Percentiles rank a stretch among this genome's conserved stretches.
Conservation (phyloP, 1,140 invertebrate species). For the Mamestra configurata region DNA sequence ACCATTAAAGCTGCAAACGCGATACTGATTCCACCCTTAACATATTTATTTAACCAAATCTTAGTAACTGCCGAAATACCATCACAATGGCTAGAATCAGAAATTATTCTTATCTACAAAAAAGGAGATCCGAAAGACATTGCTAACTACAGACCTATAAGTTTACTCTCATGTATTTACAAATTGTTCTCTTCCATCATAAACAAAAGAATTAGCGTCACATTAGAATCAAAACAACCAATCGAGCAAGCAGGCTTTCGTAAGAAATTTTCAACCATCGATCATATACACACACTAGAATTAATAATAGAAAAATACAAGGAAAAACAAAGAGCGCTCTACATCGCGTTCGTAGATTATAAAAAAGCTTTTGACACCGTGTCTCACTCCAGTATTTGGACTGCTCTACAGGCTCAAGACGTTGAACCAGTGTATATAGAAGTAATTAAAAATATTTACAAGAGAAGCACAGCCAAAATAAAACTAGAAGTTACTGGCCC, state of each 20-base stretch:
- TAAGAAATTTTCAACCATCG: background rate
- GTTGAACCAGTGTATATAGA: too few relatives aligned
- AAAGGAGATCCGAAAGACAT: constrained; percentile 10
- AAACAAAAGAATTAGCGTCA: constrained; percentile 21
- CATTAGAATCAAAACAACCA: background rate
- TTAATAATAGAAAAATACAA: too few relatives aligned
- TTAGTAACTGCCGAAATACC: constrained; percentile 23
- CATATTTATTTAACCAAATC: constrained; percentile 16
- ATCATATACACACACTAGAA: too few relatives aligned
- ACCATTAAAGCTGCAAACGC: background rate
- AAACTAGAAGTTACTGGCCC: too few relatives aligned
- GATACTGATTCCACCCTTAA: constrained; percentile 15
- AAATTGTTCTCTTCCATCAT: constrained; percentile 13
- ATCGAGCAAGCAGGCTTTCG: constrained; percentile 6
- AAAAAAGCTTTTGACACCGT: too few relatives aligned
- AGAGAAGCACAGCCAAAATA: too few relatives aligned
- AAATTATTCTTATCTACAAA: constrained; percentile 6
- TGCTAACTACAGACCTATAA: constrained; percentile 1
- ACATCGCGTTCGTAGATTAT: too few relatives aligned
- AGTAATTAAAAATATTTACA: too few relatives aligned
- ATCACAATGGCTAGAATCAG: constrained; percentile 18
- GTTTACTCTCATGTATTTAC: background rate
- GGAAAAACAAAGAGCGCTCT: too few relatives aligned
- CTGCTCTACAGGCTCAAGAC: too few relatives aligned
- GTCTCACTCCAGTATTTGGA: too few relatives aligned